Evolutionary conservation across 1,140 invertebrate genomes (phyloP), one percentile per base, ranked within the genome.

Genomic region (Pogonognathellus flavescens): DNA sequence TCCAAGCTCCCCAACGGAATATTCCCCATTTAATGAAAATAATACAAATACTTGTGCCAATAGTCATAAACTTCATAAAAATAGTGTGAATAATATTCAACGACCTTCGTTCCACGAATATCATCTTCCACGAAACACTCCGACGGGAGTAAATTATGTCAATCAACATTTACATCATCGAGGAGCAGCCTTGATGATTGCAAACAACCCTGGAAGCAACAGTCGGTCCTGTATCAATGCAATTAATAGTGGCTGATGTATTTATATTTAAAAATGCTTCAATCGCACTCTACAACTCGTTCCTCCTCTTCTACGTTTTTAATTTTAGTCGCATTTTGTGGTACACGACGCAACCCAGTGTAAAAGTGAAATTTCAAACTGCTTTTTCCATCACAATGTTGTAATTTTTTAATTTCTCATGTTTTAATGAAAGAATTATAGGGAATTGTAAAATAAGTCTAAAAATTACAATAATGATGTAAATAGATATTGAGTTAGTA

Each of bases 141-240:
- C 20, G 25, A 66, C 20, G 11, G 31, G 9, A 25, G 62, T 11
- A 10, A 66, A 25, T 4, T 66, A 66, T 13, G 11, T 66, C 22
- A 66, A 66, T 25, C 60, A 62, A 11, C 60, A 62, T 62, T 25
- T 62, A 11, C 20, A 55, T 16, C 11, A 55, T 55, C 11, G 53
- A 55, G 20, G 60, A 18, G 8, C 59, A 18, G 5, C 22, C 59
- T 20, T 6, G 18, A 20, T 10, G 57, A n/a, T 41, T 16, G 5
- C 57, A 0, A 59, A 59, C 18, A 62, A 22, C 25, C 18, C 60
- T 1, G 31, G 31, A 5, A 11, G 18, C 20, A 62, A 25, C 60
- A 62, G 60, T 20, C 20, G 60, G 25, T 9, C 60, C 11, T 62
- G 60, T 25, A 11, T 62, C 60, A 62, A 62, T 62, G 60, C 60